Base-by-base conservation (phyloP, 1,140 invertebrate genomes). In the Catajapyx aquilonaris region DNA sequence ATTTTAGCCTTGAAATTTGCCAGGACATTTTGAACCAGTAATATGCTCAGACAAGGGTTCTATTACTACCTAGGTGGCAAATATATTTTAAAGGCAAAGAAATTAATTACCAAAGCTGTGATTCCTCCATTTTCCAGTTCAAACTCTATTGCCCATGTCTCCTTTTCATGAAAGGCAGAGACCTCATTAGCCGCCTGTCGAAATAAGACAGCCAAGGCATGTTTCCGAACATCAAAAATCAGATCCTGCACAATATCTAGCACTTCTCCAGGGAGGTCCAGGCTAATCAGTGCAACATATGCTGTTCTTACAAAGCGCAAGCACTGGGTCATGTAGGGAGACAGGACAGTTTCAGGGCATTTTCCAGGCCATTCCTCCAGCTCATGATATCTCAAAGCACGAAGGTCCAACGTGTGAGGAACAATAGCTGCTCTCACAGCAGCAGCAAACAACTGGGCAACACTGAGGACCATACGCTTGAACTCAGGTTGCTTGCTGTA, bases 111-210 rank as follows among this genome's bases (percentile, higher is more conserved):
- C 52, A 90, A 60, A 52, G 79, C 71, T 7, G 85, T 88, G 23
- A 83, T 74, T 20, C 78, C 78, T 17, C 77, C 79, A 50, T 75
- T 69, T 45, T 76, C 69, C 44, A 79, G 76, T 48, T 75, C 73
- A 41, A 84, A 77, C 43, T 86, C 76, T 35, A 90, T 71, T 45
- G 73, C 68, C 88, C 90, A 96, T 0, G 69, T 80, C 59, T 96
- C 90, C 47, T 76, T 72, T 28, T 68, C 69, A 34, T 70, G 63
- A 2, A 95, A 60, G n/a, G 66, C 64, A 46, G 73, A 70, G 20
- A 91, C 71, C 46, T 81, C 76, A 47, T 79, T 73, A 1, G 69
- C 68, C 3, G 85, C 74, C 51, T 88, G 77, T 51, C 79, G 78
- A 35, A 95, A 76, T 39, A 93, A 64, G 32, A 75, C 74, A 15